phyloP scores from a whole-genome alignment of 2,113 vertebrate species.

The Myodes glareolus region DNA sequence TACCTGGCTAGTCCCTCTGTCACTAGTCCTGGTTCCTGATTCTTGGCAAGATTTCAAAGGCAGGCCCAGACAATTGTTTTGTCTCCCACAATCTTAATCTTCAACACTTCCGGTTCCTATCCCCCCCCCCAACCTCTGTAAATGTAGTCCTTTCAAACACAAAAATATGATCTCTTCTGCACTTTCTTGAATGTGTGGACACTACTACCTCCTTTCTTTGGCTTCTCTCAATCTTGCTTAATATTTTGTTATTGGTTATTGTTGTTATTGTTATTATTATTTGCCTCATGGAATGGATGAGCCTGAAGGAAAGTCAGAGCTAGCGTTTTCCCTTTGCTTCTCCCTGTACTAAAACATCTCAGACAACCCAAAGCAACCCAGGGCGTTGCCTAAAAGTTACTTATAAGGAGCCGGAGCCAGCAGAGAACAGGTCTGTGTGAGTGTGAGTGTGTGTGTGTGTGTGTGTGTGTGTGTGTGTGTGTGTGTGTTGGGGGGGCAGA shows the following conservation, averaged over 20 bases:
- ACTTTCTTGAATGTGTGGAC: constrained; percentile 4
- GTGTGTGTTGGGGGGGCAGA: background rate
- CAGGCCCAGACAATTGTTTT: background rate
- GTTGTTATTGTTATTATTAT: too few species aligned
- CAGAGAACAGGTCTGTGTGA: background rate
- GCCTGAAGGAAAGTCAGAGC: background rate
- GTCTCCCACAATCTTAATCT: background rate
- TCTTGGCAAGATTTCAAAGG: constrained; percentile 64
- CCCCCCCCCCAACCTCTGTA: background rate
- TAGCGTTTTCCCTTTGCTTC: background rate
- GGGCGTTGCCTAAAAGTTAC: background rate
- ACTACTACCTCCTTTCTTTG: background rate
- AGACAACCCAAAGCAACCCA: background rate
- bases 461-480: background rate
- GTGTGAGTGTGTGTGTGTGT: background rate
- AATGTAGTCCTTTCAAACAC: background rate
- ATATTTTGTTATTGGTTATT: too few species aligned
- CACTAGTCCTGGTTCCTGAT: constrained; percentile 36
- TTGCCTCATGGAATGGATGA: background rate
- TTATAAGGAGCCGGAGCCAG: background rate
- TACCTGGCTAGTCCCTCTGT: constrained; percentile 64
- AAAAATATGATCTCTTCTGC: constrained; percentile 2
- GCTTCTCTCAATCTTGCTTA: background rate
- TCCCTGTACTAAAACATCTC: background rate
- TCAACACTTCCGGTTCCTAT: constrained; percentile 9